Conservation (phyloP, 2,113 vertebrate species). For the Rhagologus leucostigma region DNA sequence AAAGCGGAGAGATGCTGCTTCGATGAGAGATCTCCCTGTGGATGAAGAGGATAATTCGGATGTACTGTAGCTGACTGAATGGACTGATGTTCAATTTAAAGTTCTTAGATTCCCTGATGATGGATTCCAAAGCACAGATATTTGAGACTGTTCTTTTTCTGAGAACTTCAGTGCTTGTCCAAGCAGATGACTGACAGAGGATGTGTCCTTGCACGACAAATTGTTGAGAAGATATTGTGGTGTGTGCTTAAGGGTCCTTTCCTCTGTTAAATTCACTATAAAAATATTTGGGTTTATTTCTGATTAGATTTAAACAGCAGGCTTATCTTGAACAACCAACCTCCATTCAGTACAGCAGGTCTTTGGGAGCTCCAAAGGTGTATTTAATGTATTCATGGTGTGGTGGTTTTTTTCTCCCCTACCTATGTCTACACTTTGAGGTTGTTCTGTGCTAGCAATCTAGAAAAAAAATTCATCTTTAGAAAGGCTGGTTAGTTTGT, state of each 20-base stretch:
- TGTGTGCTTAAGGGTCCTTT: conserved; percentile 14
- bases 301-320: conserved; percentile 40
- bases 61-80: conserved; percentile 78
- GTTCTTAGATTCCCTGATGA: conserved; percentile 64
- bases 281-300: conserved; percentile 22
- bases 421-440: not conserved
- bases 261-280: conserved; percentile 14
- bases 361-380: not conserved
- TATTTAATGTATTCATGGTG: not conserved
- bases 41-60: conserved; percentile 82
- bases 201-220: conserved; percentile 28
- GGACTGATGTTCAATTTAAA: conserved; percentile 73
- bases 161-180: conserved; percentile 64
- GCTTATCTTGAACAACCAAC: conserved; percentile 46
- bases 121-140: conserved; percentile 59
- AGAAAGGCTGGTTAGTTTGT: conserved; percentile 3
- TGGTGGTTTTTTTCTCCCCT: not conserved
- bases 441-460: not conserved
- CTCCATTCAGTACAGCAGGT: conserved; percentile 45
- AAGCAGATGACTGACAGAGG: conserved; percentile 50
- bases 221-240: not conserved
- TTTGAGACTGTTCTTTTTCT: conserved; percentile 57
- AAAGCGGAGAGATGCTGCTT: conserved; percentile 77
- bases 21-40: conserved; percentile 76
- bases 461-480: not conserved